These are phyloP conservation scores for Sphenopsis melanotis DNA, from an alignment of 2,797 vertebrate genomes.

Conservation along the genomic window DNA sequence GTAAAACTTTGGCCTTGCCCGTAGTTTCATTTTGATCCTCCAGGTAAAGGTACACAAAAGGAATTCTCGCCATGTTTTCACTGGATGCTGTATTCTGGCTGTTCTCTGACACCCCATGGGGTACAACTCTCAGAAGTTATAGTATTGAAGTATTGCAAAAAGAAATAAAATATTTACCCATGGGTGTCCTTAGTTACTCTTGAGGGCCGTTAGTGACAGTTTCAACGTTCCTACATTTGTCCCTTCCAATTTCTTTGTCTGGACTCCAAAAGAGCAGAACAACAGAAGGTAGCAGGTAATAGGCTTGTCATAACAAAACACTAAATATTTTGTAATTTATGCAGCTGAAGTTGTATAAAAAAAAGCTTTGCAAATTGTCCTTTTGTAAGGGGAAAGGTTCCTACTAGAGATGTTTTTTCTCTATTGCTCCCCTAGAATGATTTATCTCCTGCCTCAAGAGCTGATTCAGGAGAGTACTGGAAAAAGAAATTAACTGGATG, in stretches of 20 bases:
- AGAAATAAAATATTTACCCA: not conserved
- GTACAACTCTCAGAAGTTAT: not conserved
- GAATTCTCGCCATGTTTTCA: fast-evolving
- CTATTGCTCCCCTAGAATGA: not conserved
- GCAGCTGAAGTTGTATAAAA: not conserved
- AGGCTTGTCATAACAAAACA: not conserved
- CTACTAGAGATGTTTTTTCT: not conserved
- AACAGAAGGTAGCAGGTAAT: not conserved
- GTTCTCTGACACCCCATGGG: not conserved
- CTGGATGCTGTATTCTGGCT: not conserved
- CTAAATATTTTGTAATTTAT: not conserved
- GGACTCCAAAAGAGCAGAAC: not conserved
- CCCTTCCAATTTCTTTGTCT: not conserved
- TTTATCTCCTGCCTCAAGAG: not conserved
- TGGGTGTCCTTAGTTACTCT: not conserved
- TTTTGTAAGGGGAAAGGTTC: not conserved
- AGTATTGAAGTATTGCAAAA: not conserved
- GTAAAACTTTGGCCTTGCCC: not conserved
- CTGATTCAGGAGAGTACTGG: not conserved
- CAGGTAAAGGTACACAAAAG: not conserved
- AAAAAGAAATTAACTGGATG: not conserved
- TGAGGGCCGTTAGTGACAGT: not conserved
- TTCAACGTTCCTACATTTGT: not conserved
- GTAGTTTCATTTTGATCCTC: not conserved
- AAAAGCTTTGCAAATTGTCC: not conserved